Evolutionary conservation across 1,140 invertebrate species (phyloP).

Genomic region (Pseudoatta argentina): DNA sequence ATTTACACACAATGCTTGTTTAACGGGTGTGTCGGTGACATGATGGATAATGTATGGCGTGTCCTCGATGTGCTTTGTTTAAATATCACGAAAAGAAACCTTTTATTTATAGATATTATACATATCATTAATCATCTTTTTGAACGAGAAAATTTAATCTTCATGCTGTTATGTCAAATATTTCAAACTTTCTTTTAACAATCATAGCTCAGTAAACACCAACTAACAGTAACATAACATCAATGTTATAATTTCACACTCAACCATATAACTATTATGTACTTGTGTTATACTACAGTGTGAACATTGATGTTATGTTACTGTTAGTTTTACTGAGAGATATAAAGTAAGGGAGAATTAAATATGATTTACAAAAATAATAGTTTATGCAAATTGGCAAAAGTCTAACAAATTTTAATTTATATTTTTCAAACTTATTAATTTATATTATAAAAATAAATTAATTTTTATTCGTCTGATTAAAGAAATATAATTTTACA

Average conservation of each 20-base stretch:
- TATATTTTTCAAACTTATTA: constrained; percentile 4
- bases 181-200: background rate
- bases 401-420: constrained; percentile 10
- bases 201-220: too few relatives aligned
- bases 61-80: background rate
- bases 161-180: background rate
- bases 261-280: too few relatives aligned
- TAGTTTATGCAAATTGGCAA: background rate
- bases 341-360: background rate
- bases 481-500: background rate
- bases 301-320: too few relatives aligned
- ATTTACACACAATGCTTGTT: constrained; percentile 18
- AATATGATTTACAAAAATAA: background rate
- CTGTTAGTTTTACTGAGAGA: too few relatives aligned
- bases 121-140: background rate
- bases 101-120: background rate
- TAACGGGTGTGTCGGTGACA: background rate
- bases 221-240: too few relatives aligned
- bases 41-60: background rate
- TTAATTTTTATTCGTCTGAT: background rate
- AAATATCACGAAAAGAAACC: background rate
- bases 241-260: too few relatives aligned
- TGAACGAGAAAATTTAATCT: background rate
- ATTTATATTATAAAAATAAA: background rate
- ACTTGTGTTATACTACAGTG: too few relatives aligned